phyloP scores from a whole-genome alignment of 1,140 invertebrate species.

The Whitmania pigra region DNA sequence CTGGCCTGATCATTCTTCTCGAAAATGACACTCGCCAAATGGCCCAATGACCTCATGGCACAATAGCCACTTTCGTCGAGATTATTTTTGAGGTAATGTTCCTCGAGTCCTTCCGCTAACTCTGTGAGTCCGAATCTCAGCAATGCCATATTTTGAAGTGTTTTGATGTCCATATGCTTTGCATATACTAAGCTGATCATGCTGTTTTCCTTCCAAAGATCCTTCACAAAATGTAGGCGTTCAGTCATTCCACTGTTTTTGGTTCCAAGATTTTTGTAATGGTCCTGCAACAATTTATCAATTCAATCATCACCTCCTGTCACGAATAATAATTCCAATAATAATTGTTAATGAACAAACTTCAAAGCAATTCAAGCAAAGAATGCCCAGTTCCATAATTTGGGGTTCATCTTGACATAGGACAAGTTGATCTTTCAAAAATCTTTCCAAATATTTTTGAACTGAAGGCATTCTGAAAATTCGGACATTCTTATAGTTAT shows the following conservation, averaged over 20 bases:
- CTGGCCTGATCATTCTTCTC: no score
- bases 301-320: not conserved
- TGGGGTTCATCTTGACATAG: not conserved
- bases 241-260: constrained; percentile 26
- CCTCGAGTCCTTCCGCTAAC: no score
- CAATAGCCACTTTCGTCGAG: no score
- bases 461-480: constrained; percentile 25
- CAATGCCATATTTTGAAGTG: no score
- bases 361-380: constrained; percentile 33
- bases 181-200: constrained; percentile 26
- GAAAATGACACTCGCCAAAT: no score
- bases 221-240: constrained; percentile 22
- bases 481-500: no score
- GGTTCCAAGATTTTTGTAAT: constrained; percentile 25
- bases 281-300: constrained; percentile 7
- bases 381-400: constrained; percentile 25
- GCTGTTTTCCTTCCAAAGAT: constrained; percentile 7
- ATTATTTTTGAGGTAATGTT: no score
- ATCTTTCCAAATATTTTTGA: constrained; percentile 24
- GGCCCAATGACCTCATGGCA: no score
- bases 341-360: constrained; percentile 23
- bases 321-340: constrained; percentile 9
- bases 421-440: constrained; percentile 23
- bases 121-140: no score
- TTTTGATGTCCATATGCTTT: constrained; percentile 8